These are phyloP conservation scores for Mycalesis mineus DNA, from an alignment of 2,888 invertebrate species.

Conservation along the genomic window DNA sequence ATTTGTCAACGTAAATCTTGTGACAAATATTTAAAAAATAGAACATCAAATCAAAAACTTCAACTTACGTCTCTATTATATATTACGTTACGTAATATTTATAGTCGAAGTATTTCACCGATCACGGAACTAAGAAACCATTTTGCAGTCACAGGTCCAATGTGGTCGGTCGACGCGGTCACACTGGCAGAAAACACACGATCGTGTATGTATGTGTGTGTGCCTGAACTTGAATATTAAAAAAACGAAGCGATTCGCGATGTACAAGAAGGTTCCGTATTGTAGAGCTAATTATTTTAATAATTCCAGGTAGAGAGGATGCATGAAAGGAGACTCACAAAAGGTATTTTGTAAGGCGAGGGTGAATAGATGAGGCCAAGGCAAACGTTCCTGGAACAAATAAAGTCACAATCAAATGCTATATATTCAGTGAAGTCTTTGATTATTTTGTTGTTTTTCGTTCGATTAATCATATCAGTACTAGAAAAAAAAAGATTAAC, in stretches of 20 bases:
- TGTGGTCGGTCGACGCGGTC: conserved; percentile 3
- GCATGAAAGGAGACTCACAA: too few relatives aligned
- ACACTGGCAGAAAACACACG: conserved; percentile 9
- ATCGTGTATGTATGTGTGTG: background rate
- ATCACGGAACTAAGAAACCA: background rate
- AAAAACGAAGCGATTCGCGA: conserved; percentile 12
- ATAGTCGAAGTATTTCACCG: background rate
- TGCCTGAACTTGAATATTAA: conserved; percentile 16
- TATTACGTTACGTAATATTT: background rate
- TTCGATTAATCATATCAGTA: too few relatives aligned
- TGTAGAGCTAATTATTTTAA: too few relatives aligned
- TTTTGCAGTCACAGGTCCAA: background rate
- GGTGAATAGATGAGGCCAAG: too few relatives aligned
- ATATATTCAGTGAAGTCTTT: too few relatives aligned
- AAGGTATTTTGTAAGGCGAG: too few relatives aligned
- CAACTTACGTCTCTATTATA: background rate
- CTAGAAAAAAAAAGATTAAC: too few relatives aligned
- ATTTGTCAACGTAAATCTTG: too few relatives aligned
- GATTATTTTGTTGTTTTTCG: too few relatives aligned
- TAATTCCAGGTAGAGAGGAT: too few relatives aligned
- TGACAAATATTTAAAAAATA: background rate
- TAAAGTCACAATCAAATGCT: too few relatives aligned
- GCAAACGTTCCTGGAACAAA: too few relatives aligned
- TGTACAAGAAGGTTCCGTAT: background rate
- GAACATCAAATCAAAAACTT: background rate